Conservation (phyloP, 2,797 vertebrate genomes). For the Pyrocephalus nanus region DNA sequence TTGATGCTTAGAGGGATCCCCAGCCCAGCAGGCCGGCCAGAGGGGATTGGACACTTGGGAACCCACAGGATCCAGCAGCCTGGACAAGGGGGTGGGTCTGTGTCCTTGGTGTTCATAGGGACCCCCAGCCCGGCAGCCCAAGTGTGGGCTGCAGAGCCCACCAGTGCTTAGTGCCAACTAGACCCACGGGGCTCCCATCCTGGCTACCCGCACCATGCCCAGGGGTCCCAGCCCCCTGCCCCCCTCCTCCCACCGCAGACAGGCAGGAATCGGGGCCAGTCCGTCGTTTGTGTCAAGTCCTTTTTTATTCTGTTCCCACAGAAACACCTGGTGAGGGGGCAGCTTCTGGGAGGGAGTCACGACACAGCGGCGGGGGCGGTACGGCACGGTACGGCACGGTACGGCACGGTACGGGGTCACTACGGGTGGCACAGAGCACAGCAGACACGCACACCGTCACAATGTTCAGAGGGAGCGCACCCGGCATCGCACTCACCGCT, state of each 20-base stretch:
- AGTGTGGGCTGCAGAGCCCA: neutral
- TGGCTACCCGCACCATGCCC: fast-evolving
- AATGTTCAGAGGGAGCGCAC: conserved; percentile 88
- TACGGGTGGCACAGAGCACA: conserved; percentile 96
- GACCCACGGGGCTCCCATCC: no score
- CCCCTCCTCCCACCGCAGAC: neutral
- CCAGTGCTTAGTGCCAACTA: neutral
- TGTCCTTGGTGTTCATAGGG: neutral
- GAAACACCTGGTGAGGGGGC: conserved; percentile 93
- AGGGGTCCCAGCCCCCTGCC: no score
- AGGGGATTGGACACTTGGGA: neutral
- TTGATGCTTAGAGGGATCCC: neutral
- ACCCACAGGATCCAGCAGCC: neutral
- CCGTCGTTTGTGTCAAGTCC: conserved; percentile 79
- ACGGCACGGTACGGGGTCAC: conserved; percentile 81
- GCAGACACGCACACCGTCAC: conserved; percentile 95
- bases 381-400: conserved; percentile 56
- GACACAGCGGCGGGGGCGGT: conserved; percentile 88
- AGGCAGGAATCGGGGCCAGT: neutral
- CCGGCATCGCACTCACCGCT: conserved; percentile 90
- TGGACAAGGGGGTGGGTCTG: neutral
- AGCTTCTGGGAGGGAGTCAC: conserved; percentile 90
- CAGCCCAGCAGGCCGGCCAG: neutral
- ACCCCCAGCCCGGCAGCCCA: neutral
- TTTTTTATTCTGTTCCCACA: conserved; percentile 93